Evolutionary conservation across 1,140 invertebrate species (phyloP), one percentile per base, ranked within the genome.

Genomic region (Drosophila carrolli): DNA sequence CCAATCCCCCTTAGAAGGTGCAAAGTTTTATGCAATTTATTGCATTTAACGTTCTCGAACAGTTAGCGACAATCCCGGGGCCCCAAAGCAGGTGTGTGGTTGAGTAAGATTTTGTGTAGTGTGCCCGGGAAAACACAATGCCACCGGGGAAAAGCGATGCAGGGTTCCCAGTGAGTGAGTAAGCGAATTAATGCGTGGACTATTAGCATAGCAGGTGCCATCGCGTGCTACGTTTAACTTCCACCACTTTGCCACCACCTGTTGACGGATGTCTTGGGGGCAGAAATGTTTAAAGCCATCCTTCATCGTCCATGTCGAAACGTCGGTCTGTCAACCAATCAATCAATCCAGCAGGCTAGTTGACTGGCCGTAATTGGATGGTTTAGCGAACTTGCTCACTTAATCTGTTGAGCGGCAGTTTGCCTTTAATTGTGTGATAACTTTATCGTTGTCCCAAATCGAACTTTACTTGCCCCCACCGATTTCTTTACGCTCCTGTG

Each of bases 1-100:
- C 44, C 11, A 63, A 55, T 29, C 16, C 48, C 37, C 47, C 23
- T 10, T 14, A 9, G 32, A 37, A 47, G 47, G 48, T 47, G 58
- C 55, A 75, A 75, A 78, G 70, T 86, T 85, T 78, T 61, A 57
- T 68, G 82, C 75, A 72, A 86, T 82, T 85, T 88, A 85, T 85
- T 82, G 83, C 83, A 88, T 82, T 78, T 68, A 88, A 58, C 76
- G 71, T 46, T 53, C 37, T 35, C 50, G 43, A 38, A 55, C 62
- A 54, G 63, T 44, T 61, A 55, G 58, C 44, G 51, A 71, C 37
- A 70, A 70, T 41, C 11, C 66, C n/a, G 16, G n/a, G 29, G 40
- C n/a, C 27, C 41, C 14, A 10, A 19, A 13, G 19, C 47, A 67
- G 50, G 51, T 70, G 67, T 41, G 43, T 13, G 19, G 43, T 35